Percentiles rank a stretch among this genome's conserved stretches.
Conservation (phyloP, 2,113 vertebrate species). For the Ammodytes marinus region DNA sequence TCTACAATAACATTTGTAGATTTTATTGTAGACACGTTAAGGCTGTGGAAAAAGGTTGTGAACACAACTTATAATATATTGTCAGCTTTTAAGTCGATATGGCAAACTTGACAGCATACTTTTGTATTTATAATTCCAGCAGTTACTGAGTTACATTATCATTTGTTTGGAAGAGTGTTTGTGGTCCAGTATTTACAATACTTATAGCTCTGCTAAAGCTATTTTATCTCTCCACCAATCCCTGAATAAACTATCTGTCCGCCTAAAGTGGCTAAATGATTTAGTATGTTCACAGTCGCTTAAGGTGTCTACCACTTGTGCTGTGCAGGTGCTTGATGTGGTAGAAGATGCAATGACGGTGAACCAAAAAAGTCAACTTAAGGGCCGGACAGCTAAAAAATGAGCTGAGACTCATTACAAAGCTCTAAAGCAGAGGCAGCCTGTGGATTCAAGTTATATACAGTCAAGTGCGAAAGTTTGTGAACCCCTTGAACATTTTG, state of each 20-base stretch:
- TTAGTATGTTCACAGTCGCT: background rate
- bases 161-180: background rate
- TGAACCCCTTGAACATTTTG: too few relatives aligned
- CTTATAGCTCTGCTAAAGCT: too few relatives aligned
- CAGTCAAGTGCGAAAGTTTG: too few relatives aligned
- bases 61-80: background rate
- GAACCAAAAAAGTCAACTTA: background rate
- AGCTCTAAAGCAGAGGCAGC: background rate
- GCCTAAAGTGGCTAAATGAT: background rate
- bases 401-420: background rate
- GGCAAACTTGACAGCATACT: background rate
- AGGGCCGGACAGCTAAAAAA: too few relatives aligned
- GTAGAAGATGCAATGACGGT: too few relatives aligned
- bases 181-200: background rate
- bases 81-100: background rate
- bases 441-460: background rate
- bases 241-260: background rate
- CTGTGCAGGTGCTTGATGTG: background rate
- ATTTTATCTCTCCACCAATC: too few relatives aligned
- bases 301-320: background rate
- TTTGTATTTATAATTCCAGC: background rate
- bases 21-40: background rate
- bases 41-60: background rate
- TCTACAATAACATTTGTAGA: too few relatives aligned
- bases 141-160: background rate